Evolutionary conservation across 2,113 vertebrate genomes (phyloP).

Genomic region (Halichoerus grypus): DNA sequence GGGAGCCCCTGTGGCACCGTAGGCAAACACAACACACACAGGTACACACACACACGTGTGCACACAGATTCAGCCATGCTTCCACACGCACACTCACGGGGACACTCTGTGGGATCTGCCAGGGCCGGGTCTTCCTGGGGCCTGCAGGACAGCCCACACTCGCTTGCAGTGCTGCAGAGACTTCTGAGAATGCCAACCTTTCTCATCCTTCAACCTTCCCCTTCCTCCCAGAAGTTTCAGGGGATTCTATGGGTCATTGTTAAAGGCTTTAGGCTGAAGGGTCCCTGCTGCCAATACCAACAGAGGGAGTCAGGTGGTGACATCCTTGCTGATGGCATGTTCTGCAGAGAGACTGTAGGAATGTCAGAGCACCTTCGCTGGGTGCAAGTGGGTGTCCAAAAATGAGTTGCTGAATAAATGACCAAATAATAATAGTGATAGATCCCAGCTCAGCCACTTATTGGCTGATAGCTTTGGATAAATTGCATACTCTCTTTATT

Average conservation of each 20-base stretch:
- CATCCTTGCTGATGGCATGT: neutral
- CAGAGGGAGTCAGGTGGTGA: neutral
- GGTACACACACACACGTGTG: neutral
- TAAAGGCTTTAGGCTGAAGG: neutral
- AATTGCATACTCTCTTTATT: neutral
- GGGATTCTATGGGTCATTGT: neutral
- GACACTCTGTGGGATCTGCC: neutral
- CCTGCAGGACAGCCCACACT: neutral
- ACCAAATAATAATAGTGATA: neutral
- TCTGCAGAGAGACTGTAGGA: neutral
- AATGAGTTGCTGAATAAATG: neutral
- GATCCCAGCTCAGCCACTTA: neutral
- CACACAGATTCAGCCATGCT: neutral
- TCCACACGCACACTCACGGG: neutral
- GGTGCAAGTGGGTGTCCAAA: neutral
- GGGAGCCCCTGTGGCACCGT: neutral
- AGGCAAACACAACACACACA: neutral
- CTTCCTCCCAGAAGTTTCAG: neutral
- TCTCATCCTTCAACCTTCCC: neutral
- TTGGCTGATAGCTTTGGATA: neutral
- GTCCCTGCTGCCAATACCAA: neutral
- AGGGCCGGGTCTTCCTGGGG: fast-evolving
- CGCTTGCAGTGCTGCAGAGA: neutral
- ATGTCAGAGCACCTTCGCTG: neutral
- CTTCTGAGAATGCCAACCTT: neutral